These are phyloP conservation scores for Lasioglossum oenotherae DNA, from an alignment of 2,888 invertebrate species.

Conservation along the genomic window DNA sequence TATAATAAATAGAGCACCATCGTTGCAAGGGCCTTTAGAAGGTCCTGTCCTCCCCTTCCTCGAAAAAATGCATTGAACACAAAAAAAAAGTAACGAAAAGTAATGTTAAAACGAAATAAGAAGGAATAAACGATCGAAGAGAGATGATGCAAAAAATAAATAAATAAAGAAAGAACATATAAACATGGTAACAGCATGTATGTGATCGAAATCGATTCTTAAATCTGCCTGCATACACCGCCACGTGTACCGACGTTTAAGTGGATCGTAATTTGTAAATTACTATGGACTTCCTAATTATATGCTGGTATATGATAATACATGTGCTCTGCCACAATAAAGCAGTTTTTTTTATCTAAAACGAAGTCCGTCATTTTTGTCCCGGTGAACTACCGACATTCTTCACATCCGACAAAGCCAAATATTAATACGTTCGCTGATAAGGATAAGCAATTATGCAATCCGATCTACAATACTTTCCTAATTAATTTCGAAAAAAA, in stretches of 20 bases:
- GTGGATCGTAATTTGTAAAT: conserved; percentile 82
- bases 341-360: conserved; percentile 83
- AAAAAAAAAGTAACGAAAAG: conserved; percentile 49
- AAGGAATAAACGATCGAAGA: conserved; percentile 48
- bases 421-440: not conserved
- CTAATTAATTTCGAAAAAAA: not conserved
- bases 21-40: conserved; percentile 64
- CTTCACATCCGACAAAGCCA: not conserved
- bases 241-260: conserved; percentile 78
- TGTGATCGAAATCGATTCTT: conserved; percentile 69
- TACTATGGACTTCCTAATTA: conserved; percentile 82
- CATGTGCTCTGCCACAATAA: conserved; percentile 84
- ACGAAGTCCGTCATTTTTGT: conserved; percentile 43
- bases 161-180: conserved; percentile 26
- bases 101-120: conserved; percentile 53
- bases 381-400: not conserved
- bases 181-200: conserved; percentile 56
- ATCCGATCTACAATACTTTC: not conserved
- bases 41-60: conserved; percentile 31
- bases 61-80: conserved; percentile 5
- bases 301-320: conserved; percentile 82
- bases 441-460: no score
- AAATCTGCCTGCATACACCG: conserved; percentile 75
- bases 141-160: conserved; percentile 13
- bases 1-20: conserved; percentile 66